Evolutionary conservation across 2,113 vertebrate species (phyloP), one percentile per base, ranked within the genome.

Genomic region (Aphyosemion australe): DNA sequence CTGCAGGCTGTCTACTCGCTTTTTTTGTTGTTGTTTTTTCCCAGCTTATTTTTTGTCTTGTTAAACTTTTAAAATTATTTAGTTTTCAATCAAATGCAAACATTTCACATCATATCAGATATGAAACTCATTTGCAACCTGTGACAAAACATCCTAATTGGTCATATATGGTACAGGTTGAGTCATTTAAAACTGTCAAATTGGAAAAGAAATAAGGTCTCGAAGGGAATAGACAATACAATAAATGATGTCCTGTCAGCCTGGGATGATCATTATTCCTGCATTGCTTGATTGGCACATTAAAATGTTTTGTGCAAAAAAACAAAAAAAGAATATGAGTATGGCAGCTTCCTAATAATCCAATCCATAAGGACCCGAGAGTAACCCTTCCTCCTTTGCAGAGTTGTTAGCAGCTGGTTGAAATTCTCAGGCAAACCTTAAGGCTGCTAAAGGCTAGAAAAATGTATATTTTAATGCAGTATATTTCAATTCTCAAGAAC

Each of bases 341-440:
- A 64, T 66, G 60, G 49, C 68, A 78, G 62, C 76, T 80, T 69
- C 75, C 62, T 84, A 88, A 87, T 81, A 88, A 86, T 84, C 53
- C 46, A 56, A 60, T 47, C 31, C 48, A 79, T 13, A 64, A 76
- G 69, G 39, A 78, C 72, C 67, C 8, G 32, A 76, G 80, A 83
- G 82, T 61, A 79, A 62, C 62, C 78, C 51, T 57, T 64, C 76
- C 41, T 63, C 68, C 78, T 66, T 79, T 74, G 76, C 83, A 69
- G 78, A 66, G 55, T 82, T 84, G 76, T 84, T 83, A 79, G 73
- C 72, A 65, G 69, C 74, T 65, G 76, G 76, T 57, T 62, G 64
- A 80, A 83, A 78, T 72, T 74, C 59, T 43, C 9, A 51, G 61
- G 61, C 75, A 82, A 74, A 77, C 66, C 62, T 72, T 14, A 12